Evolutionary conservation across 2,797 vertebrate species (phyloP).

Genomic region (Capromys pilorides): DNA sequence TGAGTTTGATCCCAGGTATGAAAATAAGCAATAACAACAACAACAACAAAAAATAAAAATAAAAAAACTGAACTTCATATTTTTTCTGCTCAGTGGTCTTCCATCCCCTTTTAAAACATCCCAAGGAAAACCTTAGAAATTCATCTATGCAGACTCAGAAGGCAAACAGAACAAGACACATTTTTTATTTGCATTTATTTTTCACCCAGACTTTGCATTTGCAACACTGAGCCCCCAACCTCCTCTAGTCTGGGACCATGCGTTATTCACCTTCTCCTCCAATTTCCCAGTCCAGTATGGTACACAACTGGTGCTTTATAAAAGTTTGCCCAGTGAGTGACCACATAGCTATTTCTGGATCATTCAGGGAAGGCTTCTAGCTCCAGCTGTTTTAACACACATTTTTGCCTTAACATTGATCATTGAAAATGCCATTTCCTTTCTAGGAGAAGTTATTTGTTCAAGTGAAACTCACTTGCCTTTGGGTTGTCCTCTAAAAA

Average conservation of each 20-base stretch:
- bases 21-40: no score
- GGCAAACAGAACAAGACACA: not conserved
- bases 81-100: not conserved
- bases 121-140: not conserved
- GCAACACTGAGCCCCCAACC: not conserved
- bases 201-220: not conserved
- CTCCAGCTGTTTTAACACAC: not conserved
- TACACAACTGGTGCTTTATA: not conserved
- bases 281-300: not conserved
- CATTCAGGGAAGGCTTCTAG: not conserved
- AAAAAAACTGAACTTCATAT: not conserved
- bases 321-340: conserved; percentile 1
- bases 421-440: conserved; percentile 11
- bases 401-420: not conserved
- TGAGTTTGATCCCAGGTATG: no score
- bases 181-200: conserved; percentile 20
- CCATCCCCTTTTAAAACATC: not conserved
- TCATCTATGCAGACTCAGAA: conserved; percentile 2
- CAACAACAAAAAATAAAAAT: no score
- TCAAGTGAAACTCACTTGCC: conserved; percentile 19
- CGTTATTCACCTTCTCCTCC: not conserved
- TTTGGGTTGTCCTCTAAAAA: conserved; percentile 19
- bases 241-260: not conserved
- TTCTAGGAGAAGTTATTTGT: conserved; percentile 35
- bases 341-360: not conserved